Percentiles rank a stretch among this genome's conserved stretches.
Evolutionary conservation across 2,797 vertebrate genomes (phyloP).

Genomic region (Hoplostethus atlanticus): DNA sequence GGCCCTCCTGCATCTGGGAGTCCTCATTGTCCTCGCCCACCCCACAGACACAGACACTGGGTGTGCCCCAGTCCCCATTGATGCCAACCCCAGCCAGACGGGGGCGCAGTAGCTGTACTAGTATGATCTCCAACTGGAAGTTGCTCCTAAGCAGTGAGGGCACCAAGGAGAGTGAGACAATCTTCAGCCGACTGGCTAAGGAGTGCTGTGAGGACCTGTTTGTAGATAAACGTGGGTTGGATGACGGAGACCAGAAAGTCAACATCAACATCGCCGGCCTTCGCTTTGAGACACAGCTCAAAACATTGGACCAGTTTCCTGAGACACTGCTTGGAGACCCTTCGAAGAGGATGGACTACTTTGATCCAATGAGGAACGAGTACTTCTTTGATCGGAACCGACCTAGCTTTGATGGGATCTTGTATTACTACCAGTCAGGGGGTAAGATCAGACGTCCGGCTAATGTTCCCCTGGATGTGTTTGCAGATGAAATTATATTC

Average conservation of each 20-base stretch:
- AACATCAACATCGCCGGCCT: slow-evolving; percentile 97
- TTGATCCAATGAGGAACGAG: slow-evolving; percentile 98
- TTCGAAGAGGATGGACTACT: slow-evolving; percentile 93
- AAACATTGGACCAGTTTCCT: slow-evolving; percentile 93
- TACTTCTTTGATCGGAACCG: slow-evolving; percentile 98
- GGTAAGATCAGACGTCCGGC: slow-evolving; percentile 95
- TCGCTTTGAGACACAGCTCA: slow-evolving; percentile 94
- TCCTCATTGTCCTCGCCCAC: slow-evolving; percentile 58
- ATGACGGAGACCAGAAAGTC: slow-evolving; percentile 92
- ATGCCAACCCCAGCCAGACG: slow-evolving; percentile 65
- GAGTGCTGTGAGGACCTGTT: slow-evolving; percentile 89
- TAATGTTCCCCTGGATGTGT: slow-evolving; percentile 95
- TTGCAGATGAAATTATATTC: slow-evolving; percentile 95
- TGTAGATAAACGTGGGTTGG: slow-evolving; percentile 84
- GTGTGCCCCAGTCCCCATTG: slow-evolving; percentile 69
- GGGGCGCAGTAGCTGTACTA: slow-evolving; percentile 83
- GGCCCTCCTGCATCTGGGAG: slow-evolving; percentile 67
- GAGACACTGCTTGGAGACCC: slow-evolving; percentile 94
- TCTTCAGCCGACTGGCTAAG: slow-evolving; percentile 88
- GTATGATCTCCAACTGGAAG: slow-evolving; percentile 91
- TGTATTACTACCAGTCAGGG: slow-evolving; percentile 97
- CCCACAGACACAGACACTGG: slow-evolving; percentile 52
- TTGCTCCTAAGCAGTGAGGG: slow-evolving; percentile 87
- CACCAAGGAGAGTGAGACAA: slow-evolving; percentile 86
- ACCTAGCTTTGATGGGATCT: slow-evolving; percentile 97